These are phyloP conservation scores for Leptinotarsa rubiginosa DNA, from an alignment of 2,888 invertebrate genomes.

Conservation along the genomic window DNA sequence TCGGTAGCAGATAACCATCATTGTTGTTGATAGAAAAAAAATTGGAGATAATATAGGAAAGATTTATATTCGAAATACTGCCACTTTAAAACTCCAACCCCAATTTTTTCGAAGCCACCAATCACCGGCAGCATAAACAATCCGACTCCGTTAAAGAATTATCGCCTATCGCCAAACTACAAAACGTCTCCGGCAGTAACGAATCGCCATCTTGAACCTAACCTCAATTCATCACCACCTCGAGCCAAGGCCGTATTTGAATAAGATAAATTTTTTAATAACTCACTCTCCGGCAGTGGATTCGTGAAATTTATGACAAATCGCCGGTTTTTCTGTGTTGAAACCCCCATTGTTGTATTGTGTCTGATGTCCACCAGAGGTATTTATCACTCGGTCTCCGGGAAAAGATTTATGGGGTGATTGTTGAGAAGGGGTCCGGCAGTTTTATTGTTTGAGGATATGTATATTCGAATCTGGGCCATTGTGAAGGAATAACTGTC, in stretches of 20 bases:
- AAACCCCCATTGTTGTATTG: conserved; percentile 32
- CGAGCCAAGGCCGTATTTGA: conserved; percentile 50
- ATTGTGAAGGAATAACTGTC: neutral
- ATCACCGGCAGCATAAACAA: conserved; percentile 38
- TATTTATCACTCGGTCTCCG: conserved; percentile 1
- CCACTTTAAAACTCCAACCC: conserved; percentile 9
- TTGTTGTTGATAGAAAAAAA: too few relatives aligned
- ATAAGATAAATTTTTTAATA: conserved; percentile 58
- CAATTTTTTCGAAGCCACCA: conserved; percentile 29
- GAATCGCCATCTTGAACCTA: conserved; percentile 55
- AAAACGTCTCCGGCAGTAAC: conserved; percentile 53
- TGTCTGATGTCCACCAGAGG: conserved; percentile 21
- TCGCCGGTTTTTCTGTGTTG: conserved; percentile 31
- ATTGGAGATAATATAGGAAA: too few relatives aligned
- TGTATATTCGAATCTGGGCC: conserved; percentile 1
- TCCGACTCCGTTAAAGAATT: conserved; percentile 35
- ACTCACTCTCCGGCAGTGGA: conserved; percentile 39
- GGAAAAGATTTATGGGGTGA: conserved; percentile 7
- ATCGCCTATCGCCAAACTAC: conserved; percentile 37
- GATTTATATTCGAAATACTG: too few relatives aligned
- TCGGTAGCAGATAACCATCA: too few relatives aligned
- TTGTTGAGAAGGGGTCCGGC: conserved; percentile 4
- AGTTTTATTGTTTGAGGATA: conserved; percentile 15
- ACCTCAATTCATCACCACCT: conserved; percentile 58
- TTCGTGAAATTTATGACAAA: conserved; percentile 38